A percentile compares a stretch with the other conserved stretches of the same genome.
phyloP scores from a whole-genome alignment of 2,797 vertebrate genomes.

The Naso thynnoides region DNA sequence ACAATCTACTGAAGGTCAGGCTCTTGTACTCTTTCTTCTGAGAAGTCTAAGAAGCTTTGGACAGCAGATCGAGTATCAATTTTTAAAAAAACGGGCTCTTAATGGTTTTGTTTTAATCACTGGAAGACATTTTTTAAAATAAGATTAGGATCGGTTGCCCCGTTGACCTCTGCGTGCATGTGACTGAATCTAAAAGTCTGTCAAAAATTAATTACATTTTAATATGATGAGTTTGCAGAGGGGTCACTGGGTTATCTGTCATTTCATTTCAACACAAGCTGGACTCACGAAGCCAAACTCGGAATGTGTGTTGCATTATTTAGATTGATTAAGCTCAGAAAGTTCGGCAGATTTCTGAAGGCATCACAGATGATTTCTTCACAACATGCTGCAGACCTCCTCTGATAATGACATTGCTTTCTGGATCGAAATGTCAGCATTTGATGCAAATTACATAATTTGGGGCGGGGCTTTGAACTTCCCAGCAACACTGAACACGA shows the following conservation, averaged over 20 bases:
- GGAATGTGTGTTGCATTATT: slow-evolving; percentile 17
- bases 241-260: slow-evolving; percentile 4
- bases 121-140: slow-evolving; percentile 1
- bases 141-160: background rate
- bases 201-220: slow-evolving; percentile 15
- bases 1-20: background rate
- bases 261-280: slow-evolving; percentile 21
- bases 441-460: no score
- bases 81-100: background rate
- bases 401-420: no score
- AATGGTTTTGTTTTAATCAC: slow-evolving; percentile 5
- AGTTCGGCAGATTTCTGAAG: background rate
- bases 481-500: no score
- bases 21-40: background rate
- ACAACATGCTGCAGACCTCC: no score
- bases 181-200: background rate
- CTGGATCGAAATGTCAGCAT: no score
- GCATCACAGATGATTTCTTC: background rate
- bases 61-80: slow-evolving; percentile 4
- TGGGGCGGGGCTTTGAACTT: no score
- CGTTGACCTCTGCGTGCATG: background rate
- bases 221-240: background rate
- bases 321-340: background rate
- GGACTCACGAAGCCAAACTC: background rate
- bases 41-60: background rate